Evolutionary conservation across 1,140 invertebrate species (phyloP).

Genomic region (Coenobita brevimanus): DNA sequence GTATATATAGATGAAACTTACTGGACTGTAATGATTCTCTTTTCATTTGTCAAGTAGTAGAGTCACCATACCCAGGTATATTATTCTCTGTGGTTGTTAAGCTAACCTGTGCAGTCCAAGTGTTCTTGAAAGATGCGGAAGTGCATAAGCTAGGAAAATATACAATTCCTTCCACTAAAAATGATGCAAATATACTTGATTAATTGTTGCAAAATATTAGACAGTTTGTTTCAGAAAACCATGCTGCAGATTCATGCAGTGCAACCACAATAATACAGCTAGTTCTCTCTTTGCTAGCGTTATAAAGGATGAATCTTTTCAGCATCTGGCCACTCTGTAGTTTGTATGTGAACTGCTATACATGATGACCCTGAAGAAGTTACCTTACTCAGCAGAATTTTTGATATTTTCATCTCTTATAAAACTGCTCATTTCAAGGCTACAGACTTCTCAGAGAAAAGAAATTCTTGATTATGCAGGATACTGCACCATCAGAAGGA

Average conservation of each 20-base stretch:
- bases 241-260: neutral
- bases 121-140: slow-evolving; percentile 9
- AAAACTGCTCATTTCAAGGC: slow-evolving; percentile 17
- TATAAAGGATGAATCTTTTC: slow-evolving; percentile 9
- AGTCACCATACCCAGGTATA: neutral
- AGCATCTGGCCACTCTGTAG: neutral
- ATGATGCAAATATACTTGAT: neutral
- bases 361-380: slow-evolving; percentile 24
- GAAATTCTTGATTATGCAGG: slow-evolving; percentile 11
- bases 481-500: slow-evolving; percentile 24
- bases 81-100: neutral
- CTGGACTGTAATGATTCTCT: slow-evolving; percentile 5
- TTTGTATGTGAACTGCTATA: slow-evolving; percentile 4
- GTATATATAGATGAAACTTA: neutral
- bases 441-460: slow-evolving; percentile 19
- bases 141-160: neutral
- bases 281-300: neutral
- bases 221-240: neutral
- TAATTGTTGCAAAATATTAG: neutral
- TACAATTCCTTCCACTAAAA: neutral
- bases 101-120: neutral
- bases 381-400: slow-evolving; percentile 22
- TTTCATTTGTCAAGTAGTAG: neutral
- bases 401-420: slow-evolving; percentile 28
- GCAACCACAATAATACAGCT: neutral